Conservation (phyloP, 2,888 invertebrate species). For the Chironomus tentans region DNA sequence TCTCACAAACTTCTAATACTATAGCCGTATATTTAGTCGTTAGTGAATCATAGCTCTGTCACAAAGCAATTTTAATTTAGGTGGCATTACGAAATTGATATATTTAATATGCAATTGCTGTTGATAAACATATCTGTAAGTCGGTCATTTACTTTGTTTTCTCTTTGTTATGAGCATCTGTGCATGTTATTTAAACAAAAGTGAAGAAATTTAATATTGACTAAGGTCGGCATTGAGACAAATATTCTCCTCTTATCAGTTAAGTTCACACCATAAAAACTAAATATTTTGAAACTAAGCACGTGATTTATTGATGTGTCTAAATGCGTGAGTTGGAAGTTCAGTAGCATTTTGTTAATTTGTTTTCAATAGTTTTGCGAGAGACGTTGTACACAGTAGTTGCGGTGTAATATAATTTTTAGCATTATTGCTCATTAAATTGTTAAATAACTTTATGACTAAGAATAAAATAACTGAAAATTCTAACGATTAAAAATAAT, state of each 20-base stretch:
- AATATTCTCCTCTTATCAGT: background rate
- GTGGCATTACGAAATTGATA: slow-evolving; percentile 34
- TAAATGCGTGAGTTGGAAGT: no score
- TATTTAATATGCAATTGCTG: slow-evolving; percentile 42
- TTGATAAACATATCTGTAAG: slow-evolving; percentile 32
- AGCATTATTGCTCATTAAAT: no score
- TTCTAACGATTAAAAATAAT: no score
- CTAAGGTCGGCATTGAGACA: background rate
- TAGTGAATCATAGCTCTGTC: background rate
- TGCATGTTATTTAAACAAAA: background rate
- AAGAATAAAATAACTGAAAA: no score
- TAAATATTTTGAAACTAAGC: no score
- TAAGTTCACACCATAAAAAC: background rate
- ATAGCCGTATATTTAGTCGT: background rate
- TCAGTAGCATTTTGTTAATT: no score
- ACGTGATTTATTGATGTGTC: no score
- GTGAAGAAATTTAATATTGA: background rate
- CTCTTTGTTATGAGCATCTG: background rate
- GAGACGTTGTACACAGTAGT: no score
- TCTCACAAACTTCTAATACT: background rate
- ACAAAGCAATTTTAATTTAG: background rate
- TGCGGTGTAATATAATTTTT: no score
- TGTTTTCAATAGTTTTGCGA: no score
- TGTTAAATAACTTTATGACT: no score
- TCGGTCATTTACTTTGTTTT: background rate